Evolutionary conservation across 2,113 vertebrate genomes (phyloP), one percentile per base, ranked within the genome.

Genomic region (Psammodynastes pulverulentus): DNA sequence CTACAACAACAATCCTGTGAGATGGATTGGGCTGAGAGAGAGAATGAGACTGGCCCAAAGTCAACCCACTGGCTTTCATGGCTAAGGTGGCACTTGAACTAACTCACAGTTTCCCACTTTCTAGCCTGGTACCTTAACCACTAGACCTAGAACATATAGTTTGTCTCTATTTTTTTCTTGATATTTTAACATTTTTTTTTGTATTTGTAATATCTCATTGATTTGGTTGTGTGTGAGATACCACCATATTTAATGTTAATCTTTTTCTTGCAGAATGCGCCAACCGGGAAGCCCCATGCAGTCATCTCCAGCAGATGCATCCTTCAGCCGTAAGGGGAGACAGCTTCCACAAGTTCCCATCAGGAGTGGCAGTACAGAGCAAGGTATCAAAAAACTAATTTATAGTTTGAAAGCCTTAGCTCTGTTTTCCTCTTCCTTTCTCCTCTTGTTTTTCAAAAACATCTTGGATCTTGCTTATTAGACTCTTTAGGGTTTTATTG

Each of bases 341-440:
- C 99, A 99, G 95, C 98, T 99, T 84, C 99, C 99, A 0, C 99
- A 99, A 95, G 98, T 99, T 95, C 99, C 99, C 15, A 97, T 98
- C 86, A 98, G 98, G 93, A 99, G 98, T 96, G 97, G 98, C 98
- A 99, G 98, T 97, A 97, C 98, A 96, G 99, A 99, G 97, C 98
- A 99, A 99, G 99, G 99, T 99, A 97, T 97, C 95, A 96, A 45
- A 96, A 94, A 93, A 94, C 95, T 95, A 96, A 95, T 95, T 95
- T 94, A 67, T 48, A 94, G 96, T 95, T 97, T 95, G 62, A 95
- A 92, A 94, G 56, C 93, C 92, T 93, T 92, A 96, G 93, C 52
- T 93, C 96, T 95, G 56, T 94, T 92, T 92, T 92, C n/a, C 91
- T 89, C 62, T 89, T 67, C 87, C 17, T 58, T 62, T 88, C 93